phyloP scores from a whole-genome alignment of 1,140 invertebrate genomes.

The Bilobella aurantiaca region DNA sequence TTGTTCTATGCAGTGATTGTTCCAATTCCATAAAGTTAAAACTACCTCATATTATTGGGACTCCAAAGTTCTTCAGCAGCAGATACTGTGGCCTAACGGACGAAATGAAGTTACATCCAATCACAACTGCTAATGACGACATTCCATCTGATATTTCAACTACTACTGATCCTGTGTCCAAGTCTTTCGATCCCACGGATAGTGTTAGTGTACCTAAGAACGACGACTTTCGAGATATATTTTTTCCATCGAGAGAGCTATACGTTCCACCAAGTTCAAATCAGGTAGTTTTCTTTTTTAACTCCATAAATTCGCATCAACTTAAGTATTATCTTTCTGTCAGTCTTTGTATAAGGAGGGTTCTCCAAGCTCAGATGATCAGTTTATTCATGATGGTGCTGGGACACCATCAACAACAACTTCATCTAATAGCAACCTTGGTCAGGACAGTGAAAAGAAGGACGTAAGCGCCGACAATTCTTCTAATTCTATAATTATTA shows the following conservation, averaged over 20 bases:
- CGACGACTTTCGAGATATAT: not conserved
- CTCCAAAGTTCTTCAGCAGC: constrained; percentile 34
- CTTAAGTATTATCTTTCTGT: not conserved
- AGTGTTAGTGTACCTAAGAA: not conserved
- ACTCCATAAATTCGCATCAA: not conserved
- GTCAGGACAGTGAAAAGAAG: not conserved
- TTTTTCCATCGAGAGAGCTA: not conserved
- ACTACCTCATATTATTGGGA: constrained; percentile 27
- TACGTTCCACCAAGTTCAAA: not conserved
- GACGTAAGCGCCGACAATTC: too few species aligned
- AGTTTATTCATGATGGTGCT: not conserved
- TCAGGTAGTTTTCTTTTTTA: not conserved
- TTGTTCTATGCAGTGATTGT: not conserved
- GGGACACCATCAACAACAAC: not conserved
- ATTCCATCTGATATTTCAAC: not conserved
- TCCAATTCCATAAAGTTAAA: constrained; percentile 12
- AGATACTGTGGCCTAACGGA: constrained; percentile 25
- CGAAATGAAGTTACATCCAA: constrained; percentile 13
- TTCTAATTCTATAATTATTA: too few species aligned
- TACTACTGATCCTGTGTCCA: not conserved
- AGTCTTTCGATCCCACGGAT: not conserved
- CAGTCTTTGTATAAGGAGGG: not conserved
- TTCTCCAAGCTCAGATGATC: constrained; percentile 1
- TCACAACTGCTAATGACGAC: not conserved
- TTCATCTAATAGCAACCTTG: constrained; percentile 2